Percentiles rank a stretch among this genome's conserved stretches.
phyloP scores from a whole-genome alignment of 2,888 invertebrate species.

The Phanerotoma sp. region DNA sequence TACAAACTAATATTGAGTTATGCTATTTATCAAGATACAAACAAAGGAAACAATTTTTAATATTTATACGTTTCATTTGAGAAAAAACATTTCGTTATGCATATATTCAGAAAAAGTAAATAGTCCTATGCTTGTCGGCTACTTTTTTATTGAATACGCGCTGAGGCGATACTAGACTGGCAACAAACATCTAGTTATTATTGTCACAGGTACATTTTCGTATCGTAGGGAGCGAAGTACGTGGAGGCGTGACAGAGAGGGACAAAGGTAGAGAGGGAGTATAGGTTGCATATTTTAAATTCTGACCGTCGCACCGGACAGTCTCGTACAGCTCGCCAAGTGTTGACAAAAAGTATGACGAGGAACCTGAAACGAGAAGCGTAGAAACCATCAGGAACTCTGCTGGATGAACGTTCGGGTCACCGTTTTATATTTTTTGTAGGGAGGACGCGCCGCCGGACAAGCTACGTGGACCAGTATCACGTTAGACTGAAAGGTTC shows the following conservation, averaged over 20 bases:
- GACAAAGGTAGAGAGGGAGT: conserved; percentile 10
- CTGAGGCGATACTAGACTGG: conserved; percentile 9
- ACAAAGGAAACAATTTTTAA: too few species aligned
- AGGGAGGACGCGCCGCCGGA: conserved; percentile 27
- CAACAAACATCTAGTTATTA: conserved; percentile 23
- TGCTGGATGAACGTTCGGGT: conserved; percentile 37
- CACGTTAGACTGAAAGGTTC: neutral
- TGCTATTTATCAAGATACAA: too few species aligned
- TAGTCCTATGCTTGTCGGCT: conserved; percentile 12
- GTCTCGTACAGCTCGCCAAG: conserved; percentile 33
- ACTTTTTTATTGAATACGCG: neutral
- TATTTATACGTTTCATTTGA: neutral
- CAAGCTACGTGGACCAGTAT: conserved; percentile 5
- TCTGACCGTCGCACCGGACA: conserved; percentile 48
- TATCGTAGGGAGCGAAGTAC: conserved; percentile 7
- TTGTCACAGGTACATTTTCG: conserved; percentile 16
- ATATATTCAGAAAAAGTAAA: conserved; percentile 6
- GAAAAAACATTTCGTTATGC: neutral
- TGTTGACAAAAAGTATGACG: conserved; percentile 16
- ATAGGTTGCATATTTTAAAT: conserved; percentile 53
- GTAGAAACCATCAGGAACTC: neutral
- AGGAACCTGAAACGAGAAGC: conserved; percentile 12
- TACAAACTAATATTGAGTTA: too few species aligned
- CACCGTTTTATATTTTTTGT: conserved; percentile 47
- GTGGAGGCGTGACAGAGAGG: neutral